Conservation (phyloP, 2,113 vertebrate species). For the Salvelinus sp. region DNA sequence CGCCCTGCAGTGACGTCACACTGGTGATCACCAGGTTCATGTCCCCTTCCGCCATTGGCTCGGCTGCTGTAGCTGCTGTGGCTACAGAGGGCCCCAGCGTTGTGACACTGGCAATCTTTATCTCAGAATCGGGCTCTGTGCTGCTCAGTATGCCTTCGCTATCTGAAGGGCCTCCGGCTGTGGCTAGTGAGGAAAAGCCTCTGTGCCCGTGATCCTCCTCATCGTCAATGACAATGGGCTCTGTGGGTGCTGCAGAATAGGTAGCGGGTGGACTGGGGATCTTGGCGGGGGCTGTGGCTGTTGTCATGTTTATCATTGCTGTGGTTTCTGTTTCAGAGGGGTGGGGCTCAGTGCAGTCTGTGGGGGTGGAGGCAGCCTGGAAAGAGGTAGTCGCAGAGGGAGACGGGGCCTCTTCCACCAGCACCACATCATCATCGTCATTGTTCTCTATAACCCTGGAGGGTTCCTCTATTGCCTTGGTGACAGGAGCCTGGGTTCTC, state of each 20-base stretch:
- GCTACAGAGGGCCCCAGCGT: slow-evolving; percentile 78
- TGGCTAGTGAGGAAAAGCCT: slow-evolving; percentile 55
- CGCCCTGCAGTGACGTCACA: slow-evolving; percentile 91
- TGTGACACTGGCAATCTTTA: slow-evolving; percentile 95
- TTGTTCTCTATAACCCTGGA: slow-evolving; percentile 62
- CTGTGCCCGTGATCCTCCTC: slow-evolving; percentile 89
- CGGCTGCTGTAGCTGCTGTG: slow-evolving; percentile 32
- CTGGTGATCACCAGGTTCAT: slow-evolving; percentile 97
- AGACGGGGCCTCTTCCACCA: slow-evolving; percentile 82
- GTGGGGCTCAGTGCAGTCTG: slow-evolving; percentile 54
- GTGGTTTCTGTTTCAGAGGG: slow-evolving; percentile 31
- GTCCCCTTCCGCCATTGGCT: slow-evolving; percentile 65
- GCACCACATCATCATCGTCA: slow-evolving; percentile 89
- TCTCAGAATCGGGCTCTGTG: slow-evolving; percentile 95
- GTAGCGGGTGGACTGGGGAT: slow-evolving; percentile 46
- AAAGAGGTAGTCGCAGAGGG: slow-evolving; percentile 29
- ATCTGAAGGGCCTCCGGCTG: not conserved
- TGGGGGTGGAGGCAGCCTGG: slow-evolving; percentile 38
- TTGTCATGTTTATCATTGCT: slow-evolving; percentile 25
- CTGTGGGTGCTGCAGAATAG: slow-evolving; percentile 74
- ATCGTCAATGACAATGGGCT: slow-evolving; percentile 97
- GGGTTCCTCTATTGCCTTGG: slow-evolving; percentile 61
- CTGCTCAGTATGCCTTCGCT: slow-evolving; percentile 78
- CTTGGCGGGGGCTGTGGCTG: slow-evolving; percentile 41
- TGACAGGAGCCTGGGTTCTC: slow-evolving; percentile 53